phyloP scores from a whole-genome alignment of 2,888 invertebrate genomes.

The Adineta ricciae region DNA sequence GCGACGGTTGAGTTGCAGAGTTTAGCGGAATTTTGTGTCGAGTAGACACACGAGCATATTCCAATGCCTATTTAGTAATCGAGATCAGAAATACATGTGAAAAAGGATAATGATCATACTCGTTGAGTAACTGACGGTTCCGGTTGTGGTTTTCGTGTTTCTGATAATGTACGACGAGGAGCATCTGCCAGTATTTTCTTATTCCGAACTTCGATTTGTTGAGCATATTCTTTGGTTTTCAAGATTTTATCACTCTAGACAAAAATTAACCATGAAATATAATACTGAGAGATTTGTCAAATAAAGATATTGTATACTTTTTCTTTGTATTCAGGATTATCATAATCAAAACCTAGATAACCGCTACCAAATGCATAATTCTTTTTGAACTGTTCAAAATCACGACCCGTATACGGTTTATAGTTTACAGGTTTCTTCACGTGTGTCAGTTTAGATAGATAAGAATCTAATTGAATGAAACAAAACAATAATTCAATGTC shows the following conservation, averaged over 20 bases:
- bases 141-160: not conserved
- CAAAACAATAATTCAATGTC: not conserved
- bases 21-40: not conserved
- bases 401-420: constrained; percentile 26
- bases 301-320: constrained; percentile 5
- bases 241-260: constrained; percentile 22
- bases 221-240: constrained; percentile 32
- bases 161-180: constrained; percentile 20
- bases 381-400: constrained; percentile 32
- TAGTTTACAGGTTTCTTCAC: not conserved
- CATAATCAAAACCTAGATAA: constrained; percentile 31
- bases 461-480: constrained; percentile 18
- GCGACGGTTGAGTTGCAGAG: not conserved
- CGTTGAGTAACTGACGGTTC: not conserved
- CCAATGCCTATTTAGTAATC: not conserved
- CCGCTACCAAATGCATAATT: constrained; percentile 23
- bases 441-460: constrained; percentile 28
- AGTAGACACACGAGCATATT: not conserved
- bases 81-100: not conserved
- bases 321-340: constrained; percentile 30
- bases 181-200: constrained; percentile 24
- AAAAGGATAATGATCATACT: not conserved
- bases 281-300: not conserved
- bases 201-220: constrained; percentile 27
- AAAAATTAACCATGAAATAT: not conserved